Conservation (phyloP, 2,888 invertebrate genomes). For the Noctua janthe region DNA sequence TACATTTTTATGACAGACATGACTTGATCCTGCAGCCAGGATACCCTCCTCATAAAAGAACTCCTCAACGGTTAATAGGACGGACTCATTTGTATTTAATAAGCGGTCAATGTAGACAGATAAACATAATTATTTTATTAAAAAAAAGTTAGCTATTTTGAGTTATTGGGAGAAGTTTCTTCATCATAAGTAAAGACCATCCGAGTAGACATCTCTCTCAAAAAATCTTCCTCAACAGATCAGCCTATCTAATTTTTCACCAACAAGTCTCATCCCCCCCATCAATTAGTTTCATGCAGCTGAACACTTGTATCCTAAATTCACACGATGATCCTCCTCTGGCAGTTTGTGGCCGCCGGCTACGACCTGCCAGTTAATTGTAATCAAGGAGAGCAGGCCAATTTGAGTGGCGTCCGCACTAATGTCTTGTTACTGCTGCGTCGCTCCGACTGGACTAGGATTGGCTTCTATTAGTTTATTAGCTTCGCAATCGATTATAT, state of each 20-base stretch:
- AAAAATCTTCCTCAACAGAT: neutral
- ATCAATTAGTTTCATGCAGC: conserved; percentile 51
- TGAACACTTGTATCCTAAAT: conserved; percentile 66
- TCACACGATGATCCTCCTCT: conserved; percentile 75
- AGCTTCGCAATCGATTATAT: conserved; percentile 54
- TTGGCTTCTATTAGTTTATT: conserved; percentile 69
- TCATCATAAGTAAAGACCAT: neutral
- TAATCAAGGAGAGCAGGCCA: conserved; percentile 82
- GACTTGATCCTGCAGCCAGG: no score
- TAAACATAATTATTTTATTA: no score
- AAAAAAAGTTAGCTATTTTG: no score
- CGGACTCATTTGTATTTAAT: no score
- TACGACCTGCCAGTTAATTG: conserved; percentile 82
- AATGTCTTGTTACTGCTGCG: conserved; percentile 76
- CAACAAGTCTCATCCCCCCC: neutral
- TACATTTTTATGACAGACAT: no score
- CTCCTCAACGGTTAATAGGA: no score
- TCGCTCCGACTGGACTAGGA: conserved; percentile 59
- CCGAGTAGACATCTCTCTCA: neutral
- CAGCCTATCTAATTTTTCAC: conserved; percentile 7
- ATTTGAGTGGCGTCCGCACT: conserved; percentile 79
- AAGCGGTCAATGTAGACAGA: no score
- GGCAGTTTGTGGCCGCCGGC: conserved; percentile 76
- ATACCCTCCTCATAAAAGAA: no score
- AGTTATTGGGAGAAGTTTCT: neutral